Conservation (phyloP, 2,797 vertebrate species). For the Typhlichthys subterraneus region DNA sequence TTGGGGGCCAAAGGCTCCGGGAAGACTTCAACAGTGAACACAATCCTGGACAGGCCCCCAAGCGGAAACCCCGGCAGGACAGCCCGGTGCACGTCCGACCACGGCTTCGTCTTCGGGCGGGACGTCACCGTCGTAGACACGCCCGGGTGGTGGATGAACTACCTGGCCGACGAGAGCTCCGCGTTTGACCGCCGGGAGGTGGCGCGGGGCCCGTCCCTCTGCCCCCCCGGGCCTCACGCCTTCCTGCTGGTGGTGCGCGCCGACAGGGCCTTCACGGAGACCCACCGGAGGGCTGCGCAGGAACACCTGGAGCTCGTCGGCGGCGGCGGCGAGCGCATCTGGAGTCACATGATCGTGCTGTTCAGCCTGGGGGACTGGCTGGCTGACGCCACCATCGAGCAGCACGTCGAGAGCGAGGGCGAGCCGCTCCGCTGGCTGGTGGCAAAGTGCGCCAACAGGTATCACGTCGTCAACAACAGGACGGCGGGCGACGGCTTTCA, state of each 20-base stretch:
- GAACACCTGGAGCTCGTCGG: conserved; percentile 61
- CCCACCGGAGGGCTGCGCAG: conserved; percentile 53
- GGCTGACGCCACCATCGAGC: conserved; percentile 53
- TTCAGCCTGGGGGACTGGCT: conserved; percentile 75
- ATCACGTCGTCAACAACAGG: conserved; percentile 68
- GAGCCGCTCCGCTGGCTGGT: conserved; percentile 58
- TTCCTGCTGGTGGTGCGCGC: conserved; percentile 75
- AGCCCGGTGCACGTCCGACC: conserved; percentile 25
- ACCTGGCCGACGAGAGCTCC: conserved; percentile 54
- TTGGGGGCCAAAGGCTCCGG: conserved; percentile 70
- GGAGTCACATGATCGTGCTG: conserved; percentile 62
- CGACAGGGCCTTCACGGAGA: conserved; percentile 69
- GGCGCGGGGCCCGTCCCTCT: conserved; percentile 57
- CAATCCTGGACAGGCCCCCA: conserved; percentile 50
- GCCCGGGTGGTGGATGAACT: conserved; percentile 75
- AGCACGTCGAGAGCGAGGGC: conserved; percentile 69
- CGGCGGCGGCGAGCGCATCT: conserved; percentile 32
- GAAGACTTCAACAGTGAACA: conserved; percentile 62
- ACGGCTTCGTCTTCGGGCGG: conserved; percentile 49
- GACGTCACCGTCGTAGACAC: conserved; percentile 69
- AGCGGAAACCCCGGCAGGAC: conserved; percentile 32
- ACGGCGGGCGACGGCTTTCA: conserved; percentile 57
- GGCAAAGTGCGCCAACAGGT: conserved; percentile 62
- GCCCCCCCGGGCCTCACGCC: conserved; percentile 76
- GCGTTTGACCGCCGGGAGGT: conserved; percentile 64